Evolutionary conservation across 2,113 vertebrate species (phyloP), one percentile per base, ranked within the genome.

Genomic region (Rhinogobius similis): DNA sequence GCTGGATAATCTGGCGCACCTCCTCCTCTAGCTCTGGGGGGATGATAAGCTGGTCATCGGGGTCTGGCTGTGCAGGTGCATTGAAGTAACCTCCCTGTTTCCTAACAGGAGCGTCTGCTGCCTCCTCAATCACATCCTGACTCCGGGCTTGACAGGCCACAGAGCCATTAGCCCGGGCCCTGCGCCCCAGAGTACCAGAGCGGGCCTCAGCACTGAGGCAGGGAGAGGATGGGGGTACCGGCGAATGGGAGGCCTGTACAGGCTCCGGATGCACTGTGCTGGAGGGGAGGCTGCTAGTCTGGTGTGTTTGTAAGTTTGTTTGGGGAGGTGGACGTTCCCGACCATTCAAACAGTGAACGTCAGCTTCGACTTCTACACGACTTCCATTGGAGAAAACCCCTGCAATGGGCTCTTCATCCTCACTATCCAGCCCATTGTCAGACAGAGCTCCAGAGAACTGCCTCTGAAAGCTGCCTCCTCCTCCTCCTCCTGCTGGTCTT

Each of bases 11-110:
- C 88, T 98, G 96, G 67, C 95, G 96, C 18, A 99, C 97, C 68
- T 99, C 98, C 75, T 99, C 98, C 81, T 99, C 98, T 32, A 99
- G 94, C 90, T 99, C 98, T 0, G 97, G 98, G 0, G 98, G 98
- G 75, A 99, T 95, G 87, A 99, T 97, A 50, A 99, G 96, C 92
- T 98, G 96, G 76, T 99, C 98, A 0, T 99, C 97, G 0, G 98
- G 98, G 80, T 99, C 97, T 0, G 95, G 97, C 73, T 98, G 96
- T 0, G 97, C 94, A 0, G 98, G 96, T 5, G 98, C 98, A 0
- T 95, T 96, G 29, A 99, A 99, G 87, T 99, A 99, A 4, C 96
- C 98, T 0, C 98, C 97, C 0, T 92, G 92, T 82, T 94, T 98
- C 65, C 93, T 94, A 23, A 95, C 91, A 0, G 98, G 98, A 0